Evolutionary conservation across 2,797 vertebrate species (phyloP).

Genomic region (Clarias pachynema): DNA sequence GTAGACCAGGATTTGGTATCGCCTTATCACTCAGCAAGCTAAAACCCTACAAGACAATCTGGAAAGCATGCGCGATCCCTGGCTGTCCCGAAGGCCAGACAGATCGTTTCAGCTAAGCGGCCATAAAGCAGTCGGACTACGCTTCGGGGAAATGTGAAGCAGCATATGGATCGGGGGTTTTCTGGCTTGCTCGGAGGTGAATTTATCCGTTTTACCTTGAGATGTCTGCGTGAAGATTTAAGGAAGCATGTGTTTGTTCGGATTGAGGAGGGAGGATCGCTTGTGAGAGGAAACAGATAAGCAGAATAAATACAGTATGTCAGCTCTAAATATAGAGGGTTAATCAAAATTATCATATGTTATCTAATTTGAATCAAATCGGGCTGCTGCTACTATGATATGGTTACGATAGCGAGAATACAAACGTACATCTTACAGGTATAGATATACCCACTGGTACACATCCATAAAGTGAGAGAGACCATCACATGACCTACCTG

Average conservation of each 20-base stretch:
- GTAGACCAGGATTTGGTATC: background rate
- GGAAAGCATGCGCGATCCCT: background rate
- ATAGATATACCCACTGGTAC: background rate
- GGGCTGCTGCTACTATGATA: background rate
- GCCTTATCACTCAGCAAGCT: slow-evolving; percentile 12
- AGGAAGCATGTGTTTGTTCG: slow-evolving; percentile 1
- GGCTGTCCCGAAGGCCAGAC: slow-evolving; percentile 19
- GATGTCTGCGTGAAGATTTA: slow-evolving; percentile 44
- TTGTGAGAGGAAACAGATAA: slow-evolving; percentile 43
- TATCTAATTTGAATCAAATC: background rate
- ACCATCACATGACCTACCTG: background rate
- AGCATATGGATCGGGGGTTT: slow-evolving; percentile 10
- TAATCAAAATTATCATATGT: background rate
- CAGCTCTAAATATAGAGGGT: background rate
- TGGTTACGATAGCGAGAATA: background rate
- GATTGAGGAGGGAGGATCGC: slow-evolving; percentile 27
- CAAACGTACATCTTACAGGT: background rate
- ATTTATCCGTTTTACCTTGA: slow-evolving; percentile 59
- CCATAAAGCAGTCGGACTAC: slow-evolving; percentile 28
- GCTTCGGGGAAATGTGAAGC: slow-evolving; percentile 30
- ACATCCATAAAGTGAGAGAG: background rate
- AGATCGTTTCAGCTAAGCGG: slow-evolving; percentile 12
- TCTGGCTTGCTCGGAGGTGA: slow-evolving; percentile 7
- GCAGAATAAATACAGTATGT: slow-evolving; percentile 9
- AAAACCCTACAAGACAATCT: slow-evolving; percentile 23